Percentiles rank a stretch among this genome's conserved stretches.
phyloP scores from a whole-genome alignment of 2,113 vertebrate species.

The Chaetura pelagica region DNA sequence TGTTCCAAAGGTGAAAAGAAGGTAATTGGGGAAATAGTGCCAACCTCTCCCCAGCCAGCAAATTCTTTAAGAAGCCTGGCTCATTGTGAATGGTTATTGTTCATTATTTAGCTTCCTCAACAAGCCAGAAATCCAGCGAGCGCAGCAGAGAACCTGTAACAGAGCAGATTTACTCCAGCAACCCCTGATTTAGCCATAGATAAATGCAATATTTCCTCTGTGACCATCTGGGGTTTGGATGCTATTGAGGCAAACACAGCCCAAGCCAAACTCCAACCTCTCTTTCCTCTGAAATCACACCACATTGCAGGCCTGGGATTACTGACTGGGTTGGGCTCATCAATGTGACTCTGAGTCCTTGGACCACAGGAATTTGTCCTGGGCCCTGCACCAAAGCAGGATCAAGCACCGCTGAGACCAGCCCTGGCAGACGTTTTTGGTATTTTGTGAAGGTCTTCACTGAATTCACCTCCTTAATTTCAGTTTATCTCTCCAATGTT shows the following conservation, averaged over 20 bases:
- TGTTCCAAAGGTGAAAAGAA: background rate
- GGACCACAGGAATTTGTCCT: background rate
- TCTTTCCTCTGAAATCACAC: background rate
- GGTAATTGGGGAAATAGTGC: background rate
- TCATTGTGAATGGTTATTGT: background rate
- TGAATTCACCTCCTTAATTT: background rate
- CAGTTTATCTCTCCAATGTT: background rate
- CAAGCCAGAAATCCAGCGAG: background rate
- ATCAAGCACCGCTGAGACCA: background rate
- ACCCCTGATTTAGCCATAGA: background rate
- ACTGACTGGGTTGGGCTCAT: background rate
- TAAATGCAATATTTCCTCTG: background rate
- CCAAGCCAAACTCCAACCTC: background rate
- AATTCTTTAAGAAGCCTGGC: background rate
- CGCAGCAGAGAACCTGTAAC: background rate
- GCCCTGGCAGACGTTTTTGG: background rate
- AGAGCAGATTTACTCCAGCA: constrained; percentile 1
- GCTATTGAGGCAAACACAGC: background rate
- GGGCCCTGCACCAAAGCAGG: background rate
- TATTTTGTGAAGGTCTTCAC: background rate
- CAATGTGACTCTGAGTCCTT: background rate
- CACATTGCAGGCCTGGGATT: background rate
- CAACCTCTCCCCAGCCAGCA: background rate
- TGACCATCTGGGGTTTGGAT: background rate
- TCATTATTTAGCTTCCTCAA: background rate